Percentiles rank a stretch among this genome's conserved stretches.
phyloP scores from a whole-genome alignment of 2,113 vertebrate species.

The Egretta garzetta region DNA sequence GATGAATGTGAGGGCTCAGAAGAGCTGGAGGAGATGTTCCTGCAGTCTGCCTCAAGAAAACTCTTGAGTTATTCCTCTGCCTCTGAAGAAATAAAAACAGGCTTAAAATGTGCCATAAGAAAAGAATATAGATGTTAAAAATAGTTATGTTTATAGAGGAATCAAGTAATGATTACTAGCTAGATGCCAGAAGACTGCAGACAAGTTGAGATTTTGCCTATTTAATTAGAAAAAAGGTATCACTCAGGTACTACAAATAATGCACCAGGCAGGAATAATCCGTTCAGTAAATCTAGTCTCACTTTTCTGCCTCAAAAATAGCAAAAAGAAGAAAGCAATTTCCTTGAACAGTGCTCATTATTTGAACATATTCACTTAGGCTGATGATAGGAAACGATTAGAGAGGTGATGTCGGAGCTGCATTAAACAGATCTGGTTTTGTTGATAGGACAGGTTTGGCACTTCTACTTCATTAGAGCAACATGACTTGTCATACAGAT shows the following conservation, averaged over 20 bases:
- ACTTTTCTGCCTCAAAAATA: neutral
- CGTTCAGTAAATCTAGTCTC: neutral
- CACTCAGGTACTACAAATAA: neutral
- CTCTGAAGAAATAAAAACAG: neutral
- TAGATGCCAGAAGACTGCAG: neutral
- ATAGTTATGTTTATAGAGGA: neutral
- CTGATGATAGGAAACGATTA: neutral
- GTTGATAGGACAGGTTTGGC: neutral
- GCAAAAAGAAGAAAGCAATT: neutral
- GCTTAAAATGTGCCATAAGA: neutral
- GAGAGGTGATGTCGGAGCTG: accelerated
- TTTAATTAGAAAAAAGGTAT: neutral
- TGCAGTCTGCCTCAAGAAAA: neutral
- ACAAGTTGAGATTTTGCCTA: neutral
- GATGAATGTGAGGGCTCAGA: neutral
- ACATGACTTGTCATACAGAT: neutral
- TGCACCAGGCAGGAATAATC: neutral
- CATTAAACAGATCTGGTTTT: neutral
- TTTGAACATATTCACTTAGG: neutral
- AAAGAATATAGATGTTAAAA: neutral
- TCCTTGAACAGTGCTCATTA: neutral
- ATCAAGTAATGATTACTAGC: neutral
- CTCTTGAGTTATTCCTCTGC: neutral
- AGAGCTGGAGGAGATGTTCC: neutral
- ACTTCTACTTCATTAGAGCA: neutral